Evolutionary conservation across 2,888 invertebrate species (phyloP), one percentile per base, ranked within the genome.

Genomic region (Macrosoma leucophasiata): DNA sequence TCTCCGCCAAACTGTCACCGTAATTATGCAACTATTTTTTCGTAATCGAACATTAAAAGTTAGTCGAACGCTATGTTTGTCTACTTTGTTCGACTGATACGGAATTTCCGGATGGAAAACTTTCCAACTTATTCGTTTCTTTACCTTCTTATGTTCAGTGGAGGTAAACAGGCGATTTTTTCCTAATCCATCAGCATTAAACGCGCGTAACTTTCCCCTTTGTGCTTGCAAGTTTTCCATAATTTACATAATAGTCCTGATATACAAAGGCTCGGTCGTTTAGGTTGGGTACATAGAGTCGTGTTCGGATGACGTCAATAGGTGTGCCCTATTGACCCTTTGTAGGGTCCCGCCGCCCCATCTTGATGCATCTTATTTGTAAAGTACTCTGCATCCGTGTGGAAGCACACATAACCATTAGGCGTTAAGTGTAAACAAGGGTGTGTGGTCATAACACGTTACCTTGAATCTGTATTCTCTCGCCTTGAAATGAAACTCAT

Each of bases 291-390:
- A 36, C 22, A 40, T 33, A 34, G 41, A 43, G 39, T n/a, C n/a
- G n/a, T n/a, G n/a, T n/a, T n/a, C n/a, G n/a, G n/a, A n/a, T 52
- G 55, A 58, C 55, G 52, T 59, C 55, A 56, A 49, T 48, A 46
- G 53, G 51, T 48, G 51, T 51, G 52, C 52, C 53, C 45, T 50
- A 47, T 52, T 49, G 46, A 46, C 47, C 43, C 44, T 39, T 13
- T 10, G 21, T 20, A 25, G 23, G 35, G 37, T 29, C 33, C 38
- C 34, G 17, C 33, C 33, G 38, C 47, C 33, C 44, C 41, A 22
- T 22, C 23, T n/a, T n/a, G n/a, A 24, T 39, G 37, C 30, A 40
- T 40, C 36, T 41, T 33, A 41, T 49, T 52, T n/a, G n/a, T n/a
- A n/a, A n/a, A n/a, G n/a, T n/a, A n/a, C n/a, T n/a, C 33, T 13